These are phyloP conservation scores for Falcaria lacertinaria DNA, from an alignment of 2,888 invertebrate species.

Conservation along the genomic window DNA sequence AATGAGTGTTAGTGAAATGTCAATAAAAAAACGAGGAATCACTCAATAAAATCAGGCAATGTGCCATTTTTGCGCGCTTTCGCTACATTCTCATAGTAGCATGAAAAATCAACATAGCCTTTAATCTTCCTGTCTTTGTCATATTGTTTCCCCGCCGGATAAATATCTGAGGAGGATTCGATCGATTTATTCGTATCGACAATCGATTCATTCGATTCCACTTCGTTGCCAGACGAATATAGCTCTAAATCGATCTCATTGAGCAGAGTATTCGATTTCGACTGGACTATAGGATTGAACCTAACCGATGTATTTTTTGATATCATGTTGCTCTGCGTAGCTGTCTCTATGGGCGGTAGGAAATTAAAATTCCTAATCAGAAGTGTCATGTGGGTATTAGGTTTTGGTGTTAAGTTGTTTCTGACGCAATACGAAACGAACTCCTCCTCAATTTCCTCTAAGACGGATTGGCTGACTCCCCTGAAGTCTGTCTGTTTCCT, in stretches of 20 bases:
- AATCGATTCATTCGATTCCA: constrained; percentile 47
- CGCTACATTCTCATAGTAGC: constrained; percentile 87
- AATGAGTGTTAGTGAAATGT: no score
- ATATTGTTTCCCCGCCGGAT: constrained; percentile 50
- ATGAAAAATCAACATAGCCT: constrained; percentile 91
- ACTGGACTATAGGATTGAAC: constrained; percentile 82
- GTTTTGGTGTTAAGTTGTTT: constrained; percentile 73
- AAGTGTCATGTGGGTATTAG: constrained; percentile 91
- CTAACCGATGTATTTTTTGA: constrained; percentile 77
- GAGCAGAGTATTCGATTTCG: constrained; percentile 63
- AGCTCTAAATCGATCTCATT: constrained; percentile 67
- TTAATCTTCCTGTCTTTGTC: constrained; percentile 85
- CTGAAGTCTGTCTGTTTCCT: constrained; percentile 87
- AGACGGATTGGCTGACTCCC: constrained; percentile 91
- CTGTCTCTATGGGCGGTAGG: constrained; percentile 77
- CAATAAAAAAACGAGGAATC: constrained; percentile 5
- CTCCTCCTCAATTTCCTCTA: constrained; percentile 90
- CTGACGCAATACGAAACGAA: constrained; percentile 88
- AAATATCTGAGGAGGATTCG: constrained; percentile 64
- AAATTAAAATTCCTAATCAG: constrained; percentile 93
- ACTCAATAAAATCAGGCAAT: constrained; percentile 81
- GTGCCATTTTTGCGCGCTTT: constrained; percentile 83
- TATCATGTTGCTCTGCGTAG: constrained; percentile 34
- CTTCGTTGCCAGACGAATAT: constrained; percentile 55
- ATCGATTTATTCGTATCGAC: constrained; percentile 63